Evolutionary conservation across 2,888 invertebrate genomes (phyloP).

Genomic region (Philereme vetulata): DNA sequence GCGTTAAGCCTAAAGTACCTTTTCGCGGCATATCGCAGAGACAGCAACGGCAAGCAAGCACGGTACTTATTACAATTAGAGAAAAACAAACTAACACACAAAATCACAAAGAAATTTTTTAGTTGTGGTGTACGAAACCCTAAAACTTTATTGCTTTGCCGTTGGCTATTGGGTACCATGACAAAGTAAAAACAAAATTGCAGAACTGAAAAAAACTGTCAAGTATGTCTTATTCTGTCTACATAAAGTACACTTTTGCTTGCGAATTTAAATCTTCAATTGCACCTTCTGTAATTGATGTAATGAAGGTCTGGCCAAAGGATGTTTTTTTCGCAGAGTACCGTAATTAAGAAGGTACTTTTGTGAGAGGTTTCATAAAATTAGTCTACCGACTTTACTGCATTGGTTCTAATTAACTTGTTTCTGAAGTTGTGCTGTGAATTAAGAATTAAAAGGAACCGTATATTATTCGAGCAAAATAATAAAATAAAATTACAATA

Average conservation of each 20-base stretch:
- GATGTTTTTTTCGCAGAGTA: slow-evolving; percentile 57
- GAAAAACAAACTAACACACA: too few species aligned
- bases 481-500: too few species aligned
- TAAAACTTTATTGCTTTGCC: slow-evolving; percentile 58
- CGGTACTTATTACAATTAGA: too few species aligned
- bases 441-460: slow-evolving; percentile 6
- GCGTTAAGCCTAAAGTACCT: too few species aligned
- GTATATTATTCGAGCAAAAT: too few species aligned
- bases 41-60: too few species aligned
- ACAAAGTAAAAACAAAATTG: slow-evolving; percentile 40
- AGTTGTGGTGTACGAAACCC: slow-evolving; percentile 2
- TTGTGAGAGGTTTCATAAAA: slow-evolving; percentile 47
- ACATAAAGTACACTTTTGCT: slow-evolving; percentile 39
- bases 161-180: slow-evolving; percentile 31
- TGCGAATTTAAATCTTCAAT: slow-evolving; percentile 24
- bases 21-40: too few species aligned
- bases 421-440: slow-evolving; percentile 13
- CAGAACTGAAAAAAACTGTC: slow-evolving; percentile 10
- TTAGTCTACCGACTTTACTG: slow-evolving; percentile 29
- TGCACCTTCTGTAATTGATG: slow-evolving; percentile 58
- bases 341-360: slow-evolving; percentile 66
- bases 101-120: too few species aligned
- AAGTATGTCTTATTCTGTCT: slow-evolving; percentile 23
- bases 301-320: slow-evolving; percentile 70
- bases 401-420: slow-evolving; percentile 28